phyloP scores from a whole-genome alignment of 2,888 invertebrate genomes.

The Drosophila subquinaria region DNA sequence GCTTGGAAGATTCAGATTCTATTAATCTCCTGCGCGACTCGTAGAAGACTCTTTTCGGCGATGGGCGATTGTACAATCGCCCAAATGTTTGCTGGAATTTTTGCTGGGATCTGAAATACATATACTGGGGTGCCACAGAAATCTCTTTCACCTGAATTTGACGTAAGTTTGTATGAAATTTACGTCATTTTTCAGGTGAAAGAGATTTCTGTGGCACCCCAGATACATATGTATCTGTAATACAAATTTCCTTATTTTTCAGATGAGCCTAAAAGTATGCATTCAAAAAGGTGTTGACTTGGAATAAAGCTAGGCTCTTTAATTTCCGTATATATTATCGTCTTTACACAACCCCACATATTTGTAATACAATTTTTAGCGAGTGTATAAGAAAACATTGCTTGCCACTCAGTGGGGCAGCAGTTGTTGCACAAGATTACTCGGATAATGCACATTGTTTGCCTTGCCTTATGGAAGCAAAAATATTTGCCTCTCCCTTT shows the following conservation, averaged over 20 bases:
- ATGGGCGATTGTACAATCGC: too few relatives aligned
- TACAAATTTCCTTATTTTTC: background rate
- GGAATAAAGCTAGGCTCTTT: background rate
- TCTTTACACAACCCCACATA: background rate
- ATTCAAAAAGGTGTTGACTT: background rate
- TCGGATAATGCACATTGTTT: slow-evolving; percentile 51
- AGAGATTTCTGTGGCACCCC: too few relatives aligned
- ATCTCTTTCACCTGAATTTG: too few relatives aligned
- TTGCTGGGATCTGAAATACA: too few relatives aligned
- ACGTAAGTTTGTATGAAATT: too few relatives aligned
- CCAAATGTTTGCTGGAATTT: too few relatives aligned
- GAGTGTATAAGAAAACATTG: slow-evolving; percentile 13
- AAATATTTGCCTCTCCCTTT: slow-evolving; percentile 61
- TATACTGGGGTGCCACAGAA: too few relatives aligned
- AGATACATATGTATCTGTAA: background rate
- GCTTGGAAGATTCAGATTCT: too few relatives aligned
- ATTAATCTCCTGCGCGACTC: too few relatives aligned
- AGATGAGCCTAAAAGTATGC: background rate
- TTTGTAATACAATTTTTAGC: background rate
- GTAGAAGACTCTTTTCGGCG: too few relatives aligned
- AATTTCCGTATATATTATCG: background rate
- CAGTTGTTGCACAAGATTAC: slow-evolving; percentile 47
- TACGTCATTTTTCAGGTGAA: too few relatives aligned
- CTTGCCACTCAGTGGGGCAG: slow-evolving; percentile 30
- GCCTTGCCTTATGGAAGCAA: slow-evolving; percentile 23